Conservation (phyloP, 1,140 invertebrate species). For the Gonioctena quinquepunctata region DNA sequence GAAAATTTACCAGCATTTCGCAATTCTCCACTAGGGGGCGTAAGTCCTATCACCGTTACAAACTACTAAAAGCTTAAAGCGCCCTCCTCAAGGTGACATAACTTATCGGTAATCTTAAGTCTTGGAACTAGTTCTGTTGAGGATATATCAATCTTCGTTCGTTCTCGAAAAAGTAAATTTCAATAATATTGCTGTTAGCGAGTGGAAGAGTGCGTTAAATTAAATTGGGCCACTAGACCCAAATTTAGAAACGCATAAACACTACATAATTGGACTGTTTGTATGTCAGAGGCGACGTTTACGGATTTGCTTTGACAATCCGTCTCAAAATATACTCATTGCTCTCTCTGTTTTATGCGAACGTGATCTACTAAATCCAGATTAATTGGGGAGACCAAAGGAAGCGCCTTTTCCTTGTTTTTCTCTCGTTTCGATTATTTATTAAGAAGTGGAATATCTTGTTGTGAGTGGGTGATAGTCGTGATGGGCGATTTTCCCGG, state of each 20-base stretch:
- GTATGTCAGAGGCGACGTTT: conserved; percentile 49
- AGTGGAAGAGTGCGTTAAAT: neutral
- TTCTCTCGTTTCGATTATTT: neutral
- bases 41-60: no score
- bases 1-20: no score
- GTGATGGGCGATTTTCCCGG: neutral
- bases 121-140: neutral
- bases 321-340: conserved; percentile 46
- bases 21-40: no score
- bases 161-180: neutral
- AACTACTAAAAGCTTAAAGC: no score
- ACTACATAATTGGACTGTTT: conserved; percentile 51
- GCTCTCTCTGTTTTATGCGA: conserved; percentile 29
- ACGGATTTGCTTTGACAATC: conserved; percentile 50
- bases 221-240: conserved; percentile 13
- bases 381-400: conserved; percentile 12
- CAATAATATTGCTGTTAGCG: conserved; percentile 8
- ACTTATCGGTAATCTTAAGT: no score
- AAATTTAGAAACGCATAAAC: conserved; percentile 49
- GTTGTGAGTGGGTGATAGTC: neutral
- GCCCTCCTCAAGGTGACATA: no score
- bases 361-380: conserved; percentile 10
- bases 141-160: neutral
- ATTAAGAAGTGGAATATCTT: neutral
- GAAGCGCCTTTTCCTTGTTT: neutral